Evolutionary conservation across 2,888 invertebrate genomes (phyloP).

Genomic region (Himalopsyche anomala): DNA sequence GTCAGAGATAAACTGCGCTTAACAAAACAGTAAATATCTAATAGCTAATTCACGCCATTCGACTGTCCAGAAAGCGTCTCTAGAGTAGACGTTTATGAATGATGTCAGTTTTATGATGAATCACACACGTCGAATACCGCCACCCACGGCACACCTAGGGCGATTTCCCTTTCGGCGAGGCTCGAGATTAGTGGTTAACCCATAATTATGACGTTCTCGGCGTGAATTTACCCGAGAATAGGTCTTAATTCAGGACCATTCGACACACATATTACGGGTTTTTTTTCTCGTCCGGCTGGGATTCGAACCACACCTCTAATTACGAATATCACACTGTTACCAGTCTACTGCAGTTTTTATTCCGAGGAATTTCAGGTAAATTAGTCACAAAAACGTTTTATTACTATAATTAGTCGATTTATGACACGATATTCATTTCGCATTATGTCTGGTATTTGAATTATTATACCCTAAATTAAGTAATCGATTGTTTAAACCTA

Average conservation of each 20-base stretch:
- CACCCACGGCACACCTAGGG: conserved; percentile 30
- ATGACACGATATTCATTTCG: not conserved
- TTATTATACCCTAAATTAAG: too few relatives aligned
- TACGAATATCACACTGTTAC: conserved; percentile 34
- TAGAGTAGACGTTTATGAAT: conserved; percentile 10
- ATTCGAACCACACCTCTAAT: conserved; percentile 31
- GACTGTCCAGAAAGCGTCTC: not conserved
- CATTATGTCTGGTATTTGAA: too few relatives aligned
- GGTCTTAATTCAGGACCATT: conserved; percentile 38
- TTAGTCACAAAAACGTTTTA: conserved; percentile 42
- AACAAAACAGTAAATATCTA: too few relatives aligned
- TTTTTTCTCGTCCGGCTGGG: conserved; percentile 23
- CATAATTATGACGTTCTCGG: conserved; percentile 42
- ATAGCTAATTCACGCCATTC: too few relatives aligned
- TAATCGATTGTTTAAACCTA: too few relatives aligned
- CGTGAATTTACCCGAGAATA: conserved; percentile 37
- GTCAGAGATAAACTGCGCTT: too few relatives aligned
- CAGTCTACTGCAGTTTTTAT: conserved; percentile 42
- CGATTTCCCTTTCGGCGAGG: conserved; percentile 42
- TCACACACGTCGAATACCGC: conserved; percentile 27
- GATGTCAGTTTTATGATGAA: conserved; percentile 43
- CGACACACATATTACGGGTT: conserved; percentile 36
- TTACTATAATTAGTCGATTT: conserved; percentile 23
- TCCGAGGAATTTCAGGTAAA: conserved; percentile 13
- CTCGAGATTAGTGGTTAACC: conserved; percentile 39